Conservation (phyloP, 1,140 invertebrate species). For the Epicauta chinensis region DNA sequence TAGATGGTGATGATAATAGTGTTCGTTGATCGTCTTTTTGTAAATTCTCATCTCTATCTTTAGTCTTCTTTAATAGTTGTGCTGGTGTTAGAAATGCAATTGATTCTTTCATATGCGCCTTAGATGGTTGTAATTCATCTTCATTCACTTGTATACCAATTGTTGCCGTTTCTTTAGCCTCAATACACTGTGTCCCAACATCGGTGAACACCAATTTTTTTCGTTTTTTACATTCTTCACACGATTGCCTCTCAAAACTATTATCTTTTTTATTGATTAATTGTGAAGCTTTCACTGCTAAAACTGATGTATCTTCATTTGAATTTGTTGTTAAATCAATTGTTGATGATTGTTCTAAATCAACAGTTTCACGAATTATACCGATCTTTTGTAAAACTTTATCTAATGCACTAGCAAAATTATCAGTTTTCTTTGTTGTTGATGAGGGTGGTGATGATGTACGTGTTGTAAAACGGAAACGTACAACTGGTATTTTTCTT, state of each 20-base stretch:
- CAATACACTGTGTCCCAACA: conserved; percentile 4
- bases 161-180: neutral
- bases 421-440: conserved; percentile 7
- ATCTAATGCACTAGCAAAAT: conserved; percentile 2
- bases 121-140: conserved; percentile 22
- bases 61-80: conserved; percentile 19
- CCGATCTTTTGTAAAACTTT: conserved; percentile 16
- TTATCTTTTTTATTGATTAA: neutral
- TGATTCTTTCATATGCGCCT: conserved; percentile 21
- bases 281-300: conserved; percentile 1
- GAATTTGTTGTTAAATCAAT: neutral
- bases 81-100: conserved; percentile 26
- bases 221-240: conserved; percentile 8
- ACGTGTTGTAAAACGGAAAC: conserved; percentile 26
- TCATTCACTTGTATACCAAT: conserved; percentile 20
- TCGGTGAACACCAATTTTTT: conserved; percentile 2
- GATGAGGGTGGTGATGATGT: neutral
- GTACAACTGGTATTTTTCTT: conserved; percentile 20
- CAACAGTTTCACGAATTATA: conserved; percentile 1
- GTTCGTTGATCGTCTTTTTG: neutral
- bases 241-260: neutral
- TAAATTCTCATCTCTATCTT: conserved; percentile 4
- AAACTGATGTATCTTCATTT: neutral
- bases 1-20: too few species aligned
- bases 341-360: neutral